Evolutionary conservation across 2,888 invertebrate species (phyloP), one percentile per base, ranked within the genome.

Genomic region (Craniophora ligustri): DNA sequence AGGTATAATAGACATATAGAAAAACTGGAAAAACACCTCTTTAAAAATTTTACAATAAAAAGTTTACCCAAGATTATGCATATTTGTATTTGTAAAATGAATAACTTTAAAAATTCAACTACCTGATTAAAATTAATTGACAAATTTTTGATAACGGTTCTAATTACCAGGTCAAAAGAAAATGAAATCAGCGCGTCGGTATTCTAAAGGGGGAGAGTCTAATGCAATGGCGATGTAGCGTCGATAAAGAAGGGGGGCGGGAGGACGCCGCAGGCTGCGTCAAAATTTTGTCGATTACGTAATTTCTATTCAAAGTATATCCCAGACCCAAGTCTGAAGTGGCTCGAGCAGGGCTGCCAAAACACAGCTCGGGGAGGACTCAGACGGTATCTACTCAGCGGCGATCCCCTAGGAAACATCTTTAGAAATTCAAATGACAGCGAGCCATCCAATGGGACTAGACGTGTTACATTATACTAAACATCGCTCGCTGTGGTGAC

Each of bases 281-380:
- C 81, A 78, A 84, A 84, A 82, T 86, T 80, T 77, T 72, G 72
- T 67, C 79, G 83, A 86, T 86, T 81, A 76, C 82, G 82, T 84
- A 81, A 87, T 88, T 87, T 84, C 82, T 82, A 87, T 89, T 89
- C 87, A 86, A 87, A 87, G 81, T 82, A 82, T 75, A 82, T 71
- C 69, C 70, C 59, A 55, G 62, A 61, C 11, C 26, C 44, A 54
- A 45, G 51, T 21, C 38, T 38, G 28, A 28, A 81, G 67, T 69
- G 64, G 67, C 72, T 76, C 58, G 56, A 64, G 65, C 69, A 77
- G 76, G 78, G 74, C 58, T 78, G 76, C 68, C 76, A 76, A 82
- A 84, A 74, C 49, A 67, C 46, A 69, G 53, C 45, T 44, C 56
- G 35, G 56, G 53, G 65, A 62, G 48, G 51, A 67, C 57, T 57